phyloP scores from a whole-genome alignment of 2,888 invertebrate species.

The Augiades crinisus region DNA sequence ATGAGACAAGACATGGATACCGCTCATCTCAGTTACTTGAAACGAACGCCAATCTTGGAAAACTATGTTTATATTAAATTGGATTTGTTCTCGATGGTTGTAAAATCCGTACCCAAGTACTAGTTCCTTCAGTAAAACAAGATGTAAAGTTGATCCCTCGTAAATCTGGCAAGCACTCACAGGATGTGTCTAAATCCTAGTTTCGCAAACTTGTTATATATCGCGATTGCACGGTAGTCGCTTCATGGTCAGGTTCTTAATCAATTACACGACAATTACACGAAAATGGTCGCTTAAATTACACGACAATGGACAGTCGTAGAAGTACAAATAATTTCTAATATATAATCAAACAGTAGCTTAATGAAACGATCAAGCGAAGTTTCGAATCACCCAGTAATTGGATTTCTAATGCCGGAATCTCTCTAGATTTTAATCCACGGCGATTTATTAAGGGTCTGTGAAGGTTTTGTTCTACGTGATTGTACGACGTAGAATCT shows the following conservation, averaged over 20 bases:
- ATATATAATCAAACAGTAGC: constrained; percentile 5
- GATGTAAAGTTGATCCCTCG: no score
- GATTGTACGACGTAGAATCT: no score
- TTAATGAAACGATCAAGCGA: background rate
- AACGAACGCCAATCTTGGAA: constrained; percentile 74
- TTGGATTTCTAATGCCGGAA: constrained; percentile 16
- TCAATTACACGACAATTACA: no score
- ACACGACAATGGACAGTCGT: no score
- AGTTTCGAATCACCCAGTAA: constrained; percentile 21
- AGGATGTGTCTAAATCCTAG: no score
- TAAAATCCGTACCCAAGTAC: no score
- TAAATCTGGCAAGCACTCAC: no score
- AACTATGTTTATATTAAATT: constrained; percentile 81
- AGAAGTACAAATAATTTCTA: background rate
- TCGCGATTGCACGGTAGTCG: no score
- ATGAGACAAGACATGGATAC: constrained; percentile 77
- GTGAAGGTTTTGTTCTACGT: constrained; percentile 12
- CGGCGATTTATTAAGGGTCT: constrained; percentile 16
- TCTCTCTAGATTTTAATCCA: constrained; percentile 19
- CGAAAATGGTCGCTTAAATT: no score
- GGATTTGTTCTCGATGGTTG: constrained; percentile 64
- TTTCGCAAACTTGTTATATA: no score
- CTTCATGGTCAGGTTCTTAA: no score
- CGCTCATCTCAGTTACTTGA: constrained; percentile 74
- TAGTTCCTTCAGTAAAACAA: no score